Evolutionary conservation across 2,113 vertebrate species (phyloP).

Genomic region (Pangasianodon hypophthalmus): DNA sequence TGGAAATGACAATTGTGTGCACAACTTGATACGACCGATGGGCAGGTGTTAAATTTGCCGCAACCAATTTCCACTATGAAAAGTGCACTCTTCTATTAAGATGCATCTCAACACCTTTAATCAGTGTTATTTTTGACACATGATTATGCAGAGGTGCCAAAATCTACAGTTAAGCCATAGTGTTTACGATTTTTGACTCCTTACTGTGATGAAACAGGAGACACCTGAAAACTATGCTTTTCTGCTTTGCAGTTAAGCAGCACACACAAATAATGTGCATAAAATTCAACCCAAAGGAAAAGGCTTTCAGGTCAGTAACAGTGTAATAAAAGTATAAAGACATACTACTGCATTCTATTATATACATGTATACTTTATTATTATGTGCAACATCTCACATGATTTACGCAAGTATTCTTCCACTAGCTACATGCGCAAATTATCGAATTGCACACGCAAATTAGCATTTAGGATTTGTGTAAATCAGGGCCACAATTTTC

Average conservation of each 20-base stretch:
- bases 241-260: not conserved
- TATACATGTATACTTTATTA: not conserved
- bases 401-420: not conserved
- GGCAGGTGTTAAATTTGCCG: not conserved
- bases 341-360: not conserved
- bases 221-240: not conserved
- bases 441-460: not conserved
- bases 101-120: not conserved
- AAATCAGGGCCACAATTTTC: too few species aligned
- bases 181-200: not conserved
- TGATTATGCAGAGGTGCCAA: not conserved
- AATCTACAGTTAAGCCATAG: not conserved
- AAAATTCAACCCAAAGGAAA: not conserved
- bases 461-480: too few species aligned
- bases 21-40: not conserved
- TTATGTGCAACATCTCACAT: not conserved
- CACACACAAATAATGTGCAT: not conserved
- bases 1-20: not conserved
- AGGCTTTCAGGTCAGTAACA: not conserved
- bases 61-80: too few species aligned
- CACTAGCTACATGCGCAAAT: not conserved
- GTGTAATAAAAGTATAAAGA: not conserved
- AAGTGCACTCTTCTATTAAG: not conserved
- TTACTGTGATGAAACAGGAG: not conserved
- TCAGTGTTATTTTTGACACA: not conserved